Conservation (phyloP, 2,797 vertebrate genomes). For the Mormyrops attenuatus region DNA sequence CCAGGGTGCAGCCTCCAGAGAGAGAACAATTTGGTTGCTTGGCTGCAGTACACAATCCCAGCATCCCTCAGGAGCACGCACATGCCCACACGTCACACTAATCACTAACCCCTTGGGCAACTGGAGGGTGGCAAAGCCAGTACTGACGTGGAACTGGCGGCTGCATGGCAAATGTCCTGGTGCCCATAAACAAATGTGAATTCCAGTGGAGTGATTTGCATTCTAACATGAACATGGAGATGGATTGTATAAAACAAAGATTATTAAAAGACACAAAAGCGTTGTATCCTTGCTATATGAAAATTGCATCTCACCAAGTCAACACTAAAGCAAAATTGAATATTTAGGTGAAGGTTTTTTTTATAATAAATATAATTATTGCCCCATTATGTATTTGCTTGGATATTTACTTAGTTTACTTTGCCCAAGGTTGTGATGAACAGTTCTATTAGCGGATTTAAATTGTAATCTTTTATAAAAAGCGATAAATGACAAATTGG, state of each 20-base stretch:
- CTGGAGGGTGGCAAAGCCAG: background rate
- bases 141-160: background rate
- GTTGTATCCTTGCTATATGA: background rate
- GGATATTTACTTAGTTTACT: background rate
- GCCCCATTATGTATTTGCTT: background rate
- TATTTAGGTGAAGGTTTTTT: background rate
- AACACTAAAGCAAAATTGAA: background rate
- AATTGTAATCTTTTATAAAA: background rate
- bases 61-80: background rate
- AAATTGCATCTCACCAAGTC: background rate
- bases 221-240: background rate
- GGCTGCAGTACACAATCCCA: constrained; percentile 18
- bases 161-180: background rate
- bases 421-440: background rate
- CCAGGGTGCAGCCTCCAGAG: background rate
- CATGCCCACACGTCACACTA: background rate
- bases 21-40: constrained; percentile 12
- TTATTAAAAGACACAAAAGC: background rate
- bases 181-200: background rate
- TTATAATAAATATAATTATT: background rate
- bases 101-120: background rate
- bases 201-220: background rate
- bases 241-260: background rate
- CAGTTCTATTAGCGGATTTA: background rate
- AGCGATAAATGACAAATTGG: background rate